Evolutionary conservation across 2,113 vertebrate species (phyloP).

Genomic region (Callionymus lyra): DNA sequence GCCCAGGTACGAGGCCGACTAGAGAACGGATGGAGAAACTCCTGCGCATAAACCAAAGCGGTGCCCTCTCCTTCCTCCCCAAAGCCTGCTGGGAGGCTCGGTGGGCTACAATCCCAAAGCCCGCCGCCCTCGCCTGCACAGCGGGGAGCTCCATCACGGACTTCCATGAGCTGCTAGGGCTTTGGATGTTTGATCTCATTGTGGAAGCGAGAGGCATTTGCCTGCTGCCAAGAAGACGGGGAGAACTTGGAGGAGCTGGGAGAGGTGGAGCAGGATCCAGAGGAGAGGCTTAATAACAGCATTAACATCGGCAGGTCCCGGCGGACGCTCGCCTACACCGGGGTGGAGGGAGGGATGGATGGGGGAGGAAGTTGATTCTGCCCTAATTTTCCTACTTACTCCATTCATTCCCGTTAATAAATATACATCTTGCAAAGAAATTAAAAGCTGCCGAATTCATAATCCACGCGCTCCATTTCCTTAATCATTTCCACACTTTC

Average conservation of each 20-base stretch:
- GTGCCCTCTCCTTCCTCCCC: slow-evolving; percentile 3
- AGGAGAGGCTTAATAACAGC: slow-evolving; percentile 66
- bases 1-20: slow-evolving; percentile 61
- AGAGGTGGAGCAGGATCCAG: slow-evolving; percentile 55
- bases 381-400: slow-evolving; percentile 27
- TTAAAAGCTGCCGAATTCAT: background rate
- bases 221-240: slow-evolving; percentile 40
- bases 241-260: slow-evolving; percentile 18
- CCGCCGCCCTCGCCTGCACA: slow-evolving; percentile 43
- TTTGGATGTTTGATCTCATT: slow-evolving; percentile 63
- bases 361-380: slow-evolving; percentile 13
- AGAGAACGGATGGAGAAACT: slow-evolving; percentile 24
- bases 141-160: slow-evolving; percentile 43
- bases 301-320: slow-evolving; percentile 58
- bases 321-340: slow-evolving; percentile 41
- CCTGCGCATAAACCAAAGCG: slow-evolving; percentile 7
- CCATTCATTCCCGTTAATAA: slow-evolving; percentile 1
- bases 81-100: slow-evolving; percentile 55
- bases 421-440: background rate
- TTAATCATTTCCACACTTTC: no score
- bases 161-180: slow-evolving; percentile 57
- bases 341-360: background rate
- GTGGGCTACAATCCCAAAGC: slow-evolving; percentile 40
- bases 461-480: no score
- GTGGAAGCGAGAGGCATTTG: slow-evolving; percentile 40